phyloP scores from a whole-genome alignment of 2,113 vertebrate genomes.

The Sinocyclocheilus maitianheensis region DNA sequence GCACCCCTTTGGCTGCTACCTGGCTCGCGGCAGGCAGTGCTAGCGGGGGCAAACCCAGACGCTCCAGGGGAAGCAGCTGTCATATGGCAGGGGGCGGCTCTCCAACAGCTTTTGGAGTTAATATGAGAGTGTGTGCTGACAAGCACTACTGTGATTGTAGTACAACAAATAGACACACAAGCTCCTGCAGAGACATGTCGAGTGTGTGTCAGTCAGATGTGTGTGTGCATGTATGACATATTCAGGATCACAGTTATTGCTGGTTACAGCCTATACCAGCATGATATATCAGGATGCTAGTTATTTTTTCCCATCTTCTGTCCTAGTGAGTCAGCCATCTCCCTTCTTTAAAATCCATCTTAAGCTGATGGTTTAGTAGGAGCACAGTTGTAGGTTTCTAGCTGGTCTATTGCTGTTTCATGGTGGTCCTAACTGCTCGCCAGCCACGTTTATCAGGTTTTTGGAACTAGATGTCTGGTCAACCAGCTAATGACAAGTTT shows the following conservation, averaged over 20 bases:
- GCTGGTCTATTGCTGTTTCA: neutral
- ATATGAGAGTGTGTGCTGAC: conserved; percentile 16
- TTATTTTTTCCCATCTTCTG: neutral
- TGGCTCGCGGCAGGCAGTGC: conserved; percentile 33
- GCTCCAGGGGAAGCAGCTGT: conserved; percentile 36
- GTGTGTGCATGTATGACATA: conserved; percentile 2
- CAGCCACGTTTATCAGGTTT: neutral
- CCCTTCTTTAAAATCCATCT: neutral
- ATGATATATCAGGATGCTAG: neutral
- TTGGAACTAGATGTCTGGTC: neutral
- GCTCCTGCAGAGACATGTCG: conserved; percentile 2
- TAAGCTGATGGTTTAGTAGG: neutral
- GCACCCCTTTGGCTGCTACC: conserved; percentile 41
- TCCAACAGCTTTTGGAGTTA: conserved; percentile 35
- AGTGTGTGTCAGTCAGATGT: neutral
- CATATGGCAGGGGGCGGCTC: conserved; percentile 35
- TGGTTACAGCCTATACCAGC: neutral
- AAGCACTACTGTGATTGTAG: conserved; percentile 25
- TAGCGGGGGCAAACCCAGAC: conserved; percentile 10
- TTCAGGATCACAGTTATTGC: neutral
- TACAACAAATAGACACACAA: conserved; percentile 25
- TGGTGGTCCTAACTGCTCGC: neutral
- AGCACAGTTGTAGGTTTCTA: neutral
- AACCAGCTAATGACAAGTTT: neutral
- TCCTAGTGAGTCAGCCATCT: neutral